Evolutionary conservation across 2,888 invertebrate genomes (phyloP).

Genomic region (Agrenia bidenticulata): DNA sequence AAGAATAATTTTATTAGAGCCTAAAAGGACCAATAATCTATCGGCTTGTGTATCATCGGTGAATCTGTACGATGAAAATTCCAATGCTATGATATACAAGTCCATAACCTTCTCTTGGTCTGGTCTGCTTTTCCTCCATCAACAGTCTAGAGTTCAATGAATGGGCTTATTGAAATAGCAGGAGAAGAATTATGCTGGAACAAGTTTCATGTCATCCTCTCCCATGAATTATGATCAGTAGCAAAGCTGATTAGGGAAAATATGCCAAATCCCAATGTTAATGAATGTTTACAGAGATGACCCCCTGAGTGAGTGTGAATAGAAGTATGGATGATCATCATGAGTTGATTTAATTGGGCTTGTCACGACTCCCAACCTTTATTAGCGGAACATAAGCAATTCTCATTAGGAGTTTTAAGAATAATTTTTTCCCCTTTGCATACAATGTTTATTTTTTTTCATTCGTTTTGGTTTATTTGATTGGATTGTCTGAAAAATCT

Average conservation of each 20-base stretch:
- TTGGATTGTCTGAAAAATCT: conserved; percentile 24
- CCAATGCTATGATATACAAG: too few species aligned
- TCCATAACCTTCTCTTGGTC: too few species aligned
- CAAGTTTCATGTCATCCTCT: background rate
- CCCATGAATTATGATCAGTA: too few species aligned
- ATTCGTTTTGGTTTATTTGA: conserved; percentile 12
- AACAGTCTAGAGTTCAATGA: too few species aligned
- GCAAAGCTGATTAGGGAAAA: too few species aligned
- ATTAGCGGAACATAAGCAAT: conserved; percentile 18
- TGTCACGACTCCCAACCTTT: conserved; percentile 42
- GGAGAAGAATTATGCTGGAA: background rate
- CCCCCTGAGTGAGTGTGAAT: conserved; percentile 48
- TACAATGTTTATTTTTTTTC: conserved; percentile 12
- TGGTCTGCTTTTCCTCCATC: too few species aligned
- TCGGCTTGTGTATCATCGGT: too few species aligned
- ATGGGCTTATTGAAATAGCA: too few species aligned
- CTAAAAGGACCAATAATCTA: too few species aligned
- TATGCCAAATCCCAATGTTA: background rate
- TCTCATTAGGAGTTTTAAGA: conserved; percentile 12
- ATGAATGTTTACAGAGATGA: conserved; percentile 26
- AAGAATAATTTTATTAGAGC: too few species aligned
- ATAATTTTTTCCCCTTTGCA: conserved; percentile 2
- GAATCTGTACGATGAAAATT: too few species aligned
- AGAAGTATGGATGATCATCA: conserved; percentile 26
- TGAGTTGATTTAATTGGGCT: conserved; percentile 49